Evolutionary conservation across 1,140 invertebrate genomes (phyloP), one percentile per base, ranked within the genome.

Genomic region (Ceratitis capitata): DNA sequence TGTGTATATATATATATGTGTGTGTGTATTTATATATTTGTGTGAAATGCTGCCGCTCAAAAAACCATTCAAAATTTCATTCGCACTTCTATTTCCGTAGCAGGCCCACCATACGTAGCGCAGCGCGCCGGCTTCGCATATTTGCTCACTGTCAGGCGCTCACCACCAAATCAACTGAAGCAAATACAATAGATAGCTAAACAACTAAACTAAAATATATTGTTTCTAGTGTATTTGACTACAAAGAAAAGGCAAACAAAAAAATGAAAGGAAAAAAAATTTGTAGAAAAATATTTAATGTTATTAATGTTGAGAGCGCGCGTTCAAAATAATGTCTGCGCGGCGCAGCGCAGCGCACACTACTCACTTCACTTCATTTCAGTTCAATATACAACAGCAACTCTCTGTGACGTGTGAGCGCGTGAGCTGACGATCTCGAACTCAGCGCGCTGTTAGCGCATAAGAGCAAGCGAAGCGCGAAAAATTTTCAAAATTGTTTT

Each of bases 301-400:
- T 78, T 78, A 78, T 45, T 78, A 78, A 45, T 78, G 69, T 78
- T 35, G 69, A 78, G 69, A 78, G 69, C 69, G 69, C 69, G 69
- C n/a, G 10, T n/a, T 39, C n/a, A 23, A 78, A 78, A 45, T 39
- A 45, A 23, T n/a, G n/a, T n/a, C n/a, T 78, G n/a, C n/a, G 16
- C 69, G 69, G n/a, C 69, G 26, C 32, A 23, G 39, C 23, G 16
- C 16, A 78, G n/a, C n/a, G n/a, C n/a, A n/a, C n/a, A n/a, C n/a
- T n/a, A n/a, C n/a, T n/a, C n/a, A n/a, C n/a, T n/a, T n/a, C n/a
- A n/a, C n/a, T n/a, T n/a, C n/a, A n/a, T 10, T 78, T 78, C n/a
- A 78, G 35, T 78, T 78, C 39, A 23, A 78, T 23, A 78, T n/a
- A n/a, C n/a, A n/a, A n/a, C 69, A 42, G 23, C 69, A 39, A 78